Evolutionary conservation across 2,888 invertebrate genomes (phyloP), one percentile per base, ranked within the genome.

Genomic region (Agrochola litura): DNA sequence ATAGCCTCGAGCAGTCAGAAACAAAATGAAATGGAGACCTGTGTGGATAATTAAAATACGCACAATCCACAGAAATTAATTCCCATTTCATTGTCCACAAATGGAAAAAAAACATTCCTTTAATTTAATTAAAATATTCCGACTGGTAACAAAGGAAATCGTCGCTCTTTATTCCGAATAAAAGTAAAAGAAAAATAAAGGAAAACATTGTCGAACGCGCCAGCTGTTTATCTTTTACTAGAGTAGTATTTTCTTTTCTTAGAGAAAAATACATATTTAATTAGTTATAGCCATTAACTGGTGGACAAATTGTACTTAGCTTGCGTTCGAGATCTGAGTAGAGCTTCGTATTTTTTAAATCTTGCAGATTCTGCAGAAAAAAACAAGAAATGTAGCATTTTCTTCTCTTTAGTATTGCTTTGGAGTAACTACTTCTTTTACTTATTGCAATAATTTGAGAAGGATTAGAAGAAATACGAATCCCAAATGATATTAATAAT

Each of bases 81-180:
- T 70, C 68, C 12, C 37, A 37, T 68, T 19, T 65, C 75, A 79
- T 75, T 79, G 41, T 72, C 22, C 37, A 19, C n/a, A 49, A 83
- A 64, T 52, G 54, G 9, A 61, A 76, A 74, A 74, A 76, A 79
- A 65, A 60, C 19, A 72, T 73, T 83, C 54, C 43, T 67, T 58
- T 77, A 81, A 77, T 81, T 77, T 84, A 83, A 84, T 84, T 84
- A 72, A 83, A 83, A 76, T 80, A 83, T 83, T 77, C 52, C 61
- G 41, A 84, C 75, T 65, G 63, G 60, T 54, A 73, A 79, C 82
- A 82, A 83, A 73, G 64, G 71, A 68, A 83, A 67, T 73, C 60
- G 61, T 58, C 60, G 76, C 73, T 80, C 43, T 77, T 70, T 79
- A 79, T 76, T 67, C 58, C 19, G 43, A 64, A 37, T 60, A 37